Evolutionary conservation across 2,888 invertebrate genomes (phyloP).

Genomic region (Philhelius pedissequus): DNA sequence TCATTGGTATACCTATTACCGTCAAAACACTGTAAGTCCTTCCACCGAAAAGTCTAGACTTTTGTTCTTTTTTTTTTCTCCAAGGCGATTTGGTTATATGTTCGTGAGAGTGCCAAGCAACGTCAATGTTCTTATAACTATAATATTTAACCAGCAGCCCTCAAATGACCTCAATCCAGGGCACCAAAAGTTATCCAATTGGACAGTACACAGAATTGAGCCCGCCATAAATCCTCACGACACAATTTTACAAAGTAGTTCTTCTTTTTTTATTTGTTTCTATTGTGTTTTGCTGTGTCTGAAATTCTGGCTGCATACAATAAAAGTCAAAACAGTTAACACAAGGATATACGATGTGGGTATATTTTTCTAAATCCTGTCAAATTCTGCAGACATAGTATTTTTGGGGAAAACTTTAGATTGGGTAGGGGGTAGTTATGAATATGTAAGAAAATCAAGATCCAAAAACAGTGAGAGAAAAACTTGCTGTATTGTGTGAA

Average conservation of each 20-base stretch:
- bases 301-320: conserved; percentile 41
- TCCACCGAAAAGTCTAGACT: conserved; percentile 53
- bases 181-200: conserved; percentile 36
- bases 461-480: not conserved
- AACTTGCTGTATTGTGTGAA: no score
- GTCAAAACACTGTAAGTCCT: conserved; percentile 5
- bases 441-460: not conserved
- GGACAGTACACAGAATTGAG: conserved; percentile 46
- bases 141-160: conserved; percentile 52
- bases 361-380: conserved; percentile 20
- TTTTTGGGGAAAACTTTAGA: not conserved
- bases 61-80: not conserved
- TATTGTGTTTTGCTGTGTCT: conserved; percentile 22
- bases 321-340: conserved; percentile 35
- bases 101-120: not conserved
- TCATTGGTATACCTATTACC: not conserved
- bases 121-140: conserved; percentile 2
- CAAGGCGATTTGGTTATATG: not conserved
- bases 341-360: not conserved
- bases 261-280: not conserved
- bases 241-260: conserved; percentile 49
- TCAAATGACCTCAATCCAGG: conserved; percentile 50
- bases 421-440: not conserved
- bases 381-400: conserved; percentile 2
- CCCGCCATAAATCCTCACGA: conserved; percentile 56